Conservation (phyloP, 2,888 invertebrate genomes). For the Synanthedon vespiformis region DNA sequence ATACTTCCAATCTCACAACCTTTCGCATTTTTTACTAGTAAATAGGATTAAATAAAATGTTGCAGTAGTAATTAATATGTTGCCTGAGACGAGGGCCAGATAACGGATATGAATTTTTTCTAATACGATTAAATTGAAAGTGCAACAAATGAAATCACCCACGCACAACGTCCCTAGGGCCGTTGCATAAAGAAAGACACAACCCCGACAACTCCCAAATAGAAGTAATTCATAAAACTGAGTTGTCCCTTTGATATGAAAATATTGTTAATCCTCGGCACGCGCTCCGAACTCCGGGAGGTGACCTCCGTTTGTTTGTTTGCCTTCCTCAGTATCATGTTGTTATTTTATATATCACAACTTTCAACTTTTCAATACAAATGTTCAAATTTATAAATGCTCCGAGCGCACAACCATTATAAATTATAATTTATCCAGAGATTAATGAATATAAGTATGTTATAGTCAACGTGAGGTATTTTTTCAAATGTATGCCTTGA, state of each 20-base stretch:
- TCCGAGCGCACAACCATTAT: slow-evolving; percentile 32
- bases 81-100: too few relatives aligned
- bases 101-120: slow-evolving; percentile 26
- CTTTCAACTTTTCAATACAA: slow-evolving; percentile 52
- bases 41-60: too few relatives aligned
- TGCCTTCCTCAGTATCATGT: slow-evolving; percentile 40
- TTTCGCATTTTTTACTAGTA: too few relatives aligned
- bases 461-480: slow-evolving; percentile 42
- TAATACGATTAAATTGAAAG: slow-evolving; percentile 53
- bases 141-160: slow-evolving; percentile 66
- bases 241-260: slow-evolving; percentile 65
- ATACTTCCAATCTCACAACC: too few relatives aligned
- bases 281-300: slow-evolving; percentile 50
- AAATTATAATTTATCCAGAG: slow-evolving; percentile 51
- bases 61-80: too few relatives aligned
- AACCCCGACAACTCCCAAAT: slow-evolving; percentile 37
- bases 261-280: slow-evolving; percentile 62
- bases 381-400: slow-evolving; percentile 48
- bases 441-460: slow-evolving; percentile 52
- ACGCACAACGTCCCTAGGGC: slow-evolving; percentile 45
- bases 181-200: slow-evolving; percentile 48
- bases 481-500: slow-evolving; percentile 30
- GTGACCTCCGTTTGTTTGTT: slow-evolving; percentile 48
- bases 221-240: slow-evolving; percentile 62
- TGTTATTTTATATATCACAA: slow-evolving; percentile 56